Conservation (phyloP, 1,140 invertebrate species). For the Hycleus phaleratus region DNA sequence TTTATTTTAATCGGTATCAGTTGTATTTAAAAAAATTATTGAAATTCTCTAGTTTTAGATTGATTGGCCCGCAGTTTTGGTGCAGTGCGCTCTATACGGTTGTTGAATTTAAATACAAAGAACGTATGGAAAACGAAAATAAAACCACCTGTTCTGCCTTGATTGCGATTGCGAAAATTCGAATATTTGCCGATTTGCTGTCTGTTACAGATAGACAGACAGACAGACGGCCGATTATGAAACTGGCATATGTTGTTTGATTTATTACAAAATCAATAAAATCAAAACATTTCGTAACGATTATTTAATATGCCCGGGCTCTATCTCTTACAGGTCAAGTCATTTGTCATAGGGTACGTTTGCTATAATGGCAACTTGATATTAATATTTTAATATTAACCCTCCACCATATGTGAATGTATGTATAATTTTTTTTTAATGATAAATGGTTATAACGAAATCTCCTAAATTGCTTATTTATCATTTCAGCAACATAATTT, state of each 20-base stretch:
- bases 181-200: too few relatives aligned
- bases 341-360: conserved; percentile 3
- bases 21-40: conserved; percentile 6
- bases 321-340: not conserved
- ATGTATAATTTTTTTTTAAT: too few relatives aligned
- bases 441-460: too few relatives aligned
- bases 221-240: not conserved
- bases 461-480: too few relatives aligned
- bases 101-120: too few relatives aligned
- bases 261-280: conserved; percentile 11
- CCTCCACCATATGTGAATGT: not conserved
- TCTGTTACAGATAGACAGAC: not conserved
- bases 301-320: conserved; percentile 4
- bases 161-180: too few relatives aligned
- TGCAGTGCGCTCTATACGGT: too few relatives aligned
- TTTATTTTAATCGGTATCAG: conserved; percentile 15
- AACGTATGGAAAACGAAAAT: too few relatives aligned
- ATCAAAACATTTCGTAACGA: conserved; percentile 6
- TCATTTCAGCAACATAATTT: too few relatives aligned
- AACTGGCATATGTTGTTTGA: conserved; percentile 3
- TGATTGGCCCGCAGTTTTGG: too few relatives aligned
- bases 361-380: not conserved
- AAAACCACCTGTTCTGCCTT: too few relatives aligned
- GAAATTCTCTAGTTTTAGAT: too few relatives aligned
- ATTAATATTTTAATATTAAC: conserved; percentile 14